Conservation (phyloP, 2,888 invertebrate species). For the Cremastinae sp. region DNA sequence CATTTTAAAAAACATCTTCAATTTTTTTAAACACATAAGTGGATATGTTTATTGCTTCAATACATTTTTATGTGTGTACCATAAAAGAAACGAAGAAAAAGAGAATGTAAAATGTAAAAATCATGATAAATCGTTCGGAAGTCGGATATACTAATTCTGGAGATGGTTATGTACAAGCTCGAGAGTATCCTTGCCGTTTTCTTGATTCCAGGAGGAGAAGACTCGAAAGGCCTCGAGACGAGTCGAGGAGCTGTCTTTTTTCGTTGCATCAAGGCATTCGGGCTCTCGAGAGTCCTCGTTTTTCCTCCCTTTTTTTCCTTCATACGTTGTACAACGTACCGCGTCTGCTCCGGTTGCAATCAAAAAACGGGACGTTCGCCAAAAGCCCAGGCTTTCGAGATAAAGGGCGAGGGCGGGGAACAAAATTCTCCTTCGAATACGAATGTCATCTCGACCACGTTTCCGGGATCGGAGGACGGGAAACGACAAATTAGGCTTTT, state of each 20-base stretch:
- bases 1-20: too few species aligned
- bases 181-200: conserved; percentile 39
- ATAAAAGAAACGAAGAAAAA: neutral
- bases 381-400: conserved; percentile 24
- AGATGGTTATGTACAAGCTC: conserved; percentile 1
- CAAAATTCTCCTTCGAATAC: conserved; percentile 51
- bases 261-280: conserved; percentile 43
- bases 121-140: conserved; percentile 32
- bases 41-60: neutral
- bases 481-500: conserved; percentile 50
- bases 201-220: conserved; percentile 32
- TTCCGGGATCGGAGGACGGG: conserved; percentile 1
- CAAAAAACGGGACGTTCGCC: conserved; percentile 65
- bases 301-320: conserved; percentile 7
- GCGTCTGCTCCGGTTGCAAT: conserved; percentile 58
- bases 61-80: neutral
- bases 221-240: conserved; percentile 39
- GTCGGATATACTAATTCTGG: conserved; percentile 10
- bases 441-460: conserved; percentile 42
- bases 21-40: too few species aligned
- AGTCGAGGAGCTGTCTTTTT: conserved; percentile 41
- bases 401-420: conserved; percentile 2
- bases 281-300: conserved; percentile 46
- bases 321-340: neutral
- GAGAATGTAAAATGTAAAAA: conserved; percentile 9